Conservation (phyloP, 2,797 vertebrate genomes). For the Poecilia picta region DNA sequence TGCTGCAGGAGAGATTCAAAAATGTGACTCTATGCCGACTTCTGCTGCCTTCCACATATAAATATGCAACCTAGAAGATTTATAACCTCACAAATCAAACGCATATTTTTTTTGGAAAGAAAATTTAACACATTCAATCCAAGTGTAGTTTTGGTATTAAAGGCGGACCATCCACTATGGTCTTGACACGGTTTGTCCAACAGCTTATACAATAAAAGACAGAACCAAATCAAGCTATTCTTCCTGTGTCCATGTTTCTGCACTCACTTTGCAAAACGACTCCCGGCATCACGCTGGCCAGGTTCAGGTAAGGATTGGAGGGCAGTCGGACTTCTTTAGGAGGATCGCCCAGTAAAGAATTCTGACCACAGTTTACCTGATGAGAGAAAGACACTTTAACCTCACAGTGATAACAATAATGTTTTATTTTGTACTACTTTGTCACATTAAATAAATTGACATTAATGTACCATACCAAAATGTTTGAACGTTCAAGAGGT, state of each 20-base stretch:
- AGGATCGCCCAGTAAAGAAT: conserved; percentile 92
- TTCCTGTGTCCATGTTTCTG: background rate
- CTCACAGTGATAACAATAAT: background rate
- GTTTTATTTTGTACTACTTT: background rate
- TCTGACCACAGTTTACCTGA: conserved; percentile 85
- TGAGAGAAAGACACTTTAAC: conserved; percentile 16
- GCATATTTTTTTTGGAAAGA: background rate
- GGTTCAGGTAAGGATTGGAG: conserved; percentile 95
- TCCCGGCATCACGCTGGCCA: conserved; percentile 93
- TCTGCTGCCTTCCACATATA: background rate
- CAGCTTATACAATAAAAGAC: background rate
- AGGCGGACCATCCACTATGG: background rate
- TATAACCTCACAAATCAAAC: background rate
- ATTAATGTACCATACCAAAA: background rate
- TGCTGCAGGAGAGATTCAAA: background rate
- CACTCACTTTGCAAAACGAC: conserved; percentile 85
- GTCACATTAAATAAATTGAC: background rate
- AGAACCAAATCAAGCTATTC: background rate
- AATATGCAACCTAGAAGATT: background rate
- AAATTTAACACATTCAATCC: background rate
- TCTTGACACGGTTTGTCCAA: background rate
- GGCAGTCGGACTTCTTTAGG: conserved; percentile 94
- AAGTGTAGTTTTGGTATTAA: background rate
- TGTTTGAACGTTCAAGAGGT: background rate
- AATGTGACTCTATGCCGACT: background rate